Percentiles rank a stretch among this genome's conserved stretches.
These are phyloP conservation scores for Tetraodon nigroviridis DNA, from an alignment of 2,113 vertebrate genomes.

Conservation along the genomic window DNA sequence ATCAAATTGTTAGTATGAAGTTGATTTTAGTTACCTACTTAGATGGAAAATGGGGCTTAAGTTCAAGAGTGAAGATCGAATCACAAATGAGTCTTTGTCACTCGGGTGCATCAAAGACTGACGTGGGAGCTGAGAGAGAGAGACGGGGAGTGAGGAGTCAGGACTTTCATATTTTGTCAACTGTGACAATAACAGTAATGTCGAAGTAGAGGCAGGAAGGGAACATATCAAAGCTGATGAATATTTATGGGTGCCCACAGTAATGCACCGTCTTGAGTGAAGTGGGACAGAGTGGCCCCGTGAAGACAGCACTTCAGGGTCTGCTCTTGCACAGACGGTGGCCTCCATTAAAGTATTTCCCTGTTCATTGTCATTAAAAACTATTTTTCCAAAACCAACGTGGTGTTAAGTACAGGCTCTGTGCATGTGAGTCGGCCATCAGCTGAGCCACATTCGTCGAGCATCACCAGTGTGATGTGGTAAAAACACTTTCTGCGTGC, in stretches of 20 bases:
- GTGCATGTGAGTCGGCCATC: constrained; percentile 24
- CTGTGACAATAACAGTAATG: constrained; percentile 63
- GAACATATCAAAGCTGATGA: constrained; percentile 67
- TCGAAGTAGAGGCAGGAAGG: constrained; percentile 62
- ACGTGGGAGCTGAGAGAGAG: constrained; percentile 19
- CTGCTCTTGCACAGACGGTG: constrained; percentile 51
- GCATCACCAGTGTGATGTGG: neutral
- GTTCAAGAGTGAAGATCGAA: constrained; percentile 16
- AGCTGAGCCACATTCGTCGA: constrained; percentile 17
- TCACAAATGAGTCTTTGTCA: constrained; percentile 53
- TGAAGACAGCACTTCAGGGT: constrained; percentile 69
- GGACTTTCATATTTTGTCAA: constrained; percentile 56
- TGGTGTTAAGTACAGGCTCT: constrained; percentile 17
- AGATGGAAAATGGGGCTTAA: neutral
- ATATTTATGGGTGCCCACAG: constrained; percentile 67
- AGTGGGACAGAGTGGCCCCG: constrained; percentile 66
- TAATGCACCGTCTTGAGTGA: constrained; percentile 68
- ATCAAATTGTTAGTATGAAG: too few relatives aligned
- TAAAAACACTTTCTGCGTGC: too few relatives aligned
- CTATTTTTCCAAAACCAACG: constrained; percentile 62
- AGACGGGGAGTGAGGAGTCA: constrained; percentile 9
- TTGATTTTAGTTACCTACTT: too few relatives aligned
- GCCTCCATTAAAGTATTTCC: constrained; percentile 70
- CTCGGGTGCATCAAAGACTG: constrained; percentile 38
- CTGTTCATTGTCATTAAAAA: constrained; percentile 71